Percentiles rank a stretch among this genome's conserved stretches.
Evolutionary conservation across 1,140 invertebrate species (phyloP).

Genomic region (Hyposmocoma kahamanoa): DNA sequence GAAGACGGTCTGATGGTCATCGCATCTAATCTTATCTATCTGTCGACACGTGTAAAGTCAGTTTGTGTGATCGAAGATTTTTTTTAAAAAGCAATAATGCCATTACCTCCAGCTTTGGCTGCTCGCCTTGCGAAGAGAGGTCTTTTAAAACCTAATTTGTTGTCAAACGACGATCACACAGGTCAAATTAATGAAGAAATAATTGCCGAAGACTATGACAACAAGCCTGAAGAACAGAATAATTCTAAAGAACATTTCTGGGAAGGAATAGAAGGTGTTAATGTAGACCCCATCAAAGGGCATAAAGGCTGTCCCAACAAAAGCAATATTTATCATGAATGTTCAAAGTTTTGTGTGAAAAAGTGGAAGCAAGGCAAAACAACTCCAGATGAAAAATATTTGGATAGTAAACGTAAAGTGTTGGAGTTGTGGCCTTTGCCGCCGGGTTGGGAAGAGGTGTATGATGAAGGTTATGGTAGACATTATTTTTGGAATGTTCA

Average conservation of each 20-base stretch:
- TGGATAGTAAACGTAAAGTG: slow-evolving; percentile 83
- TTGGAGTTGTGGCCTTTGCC: slow-evolving; percentile 94
- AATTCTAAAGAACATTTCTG: slow-evolving; percentile 54
- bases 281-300: slow-evolving; percentile 76
- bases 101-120: slow-evolving; percentile 88
- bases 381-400: slow-evolving; percentile 83
- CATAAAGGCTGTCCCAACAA: slow-evolving; percentile 95
- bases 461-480: slow-evolving; percentile 89
- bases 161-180: slow-evolving; percentile 54
- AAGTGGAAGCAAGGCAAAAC: slow-evolving; percentile 87
- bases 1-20: too few relatives aligned
- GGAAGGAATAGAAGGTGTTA: slow-evolving; percentile 71
- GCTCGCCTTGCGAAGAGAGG: slow-evolving; percentile 91
- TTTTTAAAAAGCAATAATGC: too few relatives aligned
- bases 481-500: slow-evolving; percentile 97
- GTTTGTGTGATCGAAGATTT: too few relatives aligned
- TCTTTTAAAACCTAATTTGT: slow-evolving; percentile 73
- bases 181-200: slow-evolving; percentile 84
- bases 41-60: too few relatives aligned
- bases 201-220: slow-evolving; percentile 91
- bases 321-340: slow-evolving; percentile 96
- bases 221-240: slow-evolving; percentile 46
- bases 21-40: too few relatives aligned
- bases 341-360: slow-evolving; percentile 90
- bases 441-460: slow-evolving; percentile 93